Conservation (phyloP, 2,888 invertebrate genomes). For the Tineola bisselliella region DNA sequence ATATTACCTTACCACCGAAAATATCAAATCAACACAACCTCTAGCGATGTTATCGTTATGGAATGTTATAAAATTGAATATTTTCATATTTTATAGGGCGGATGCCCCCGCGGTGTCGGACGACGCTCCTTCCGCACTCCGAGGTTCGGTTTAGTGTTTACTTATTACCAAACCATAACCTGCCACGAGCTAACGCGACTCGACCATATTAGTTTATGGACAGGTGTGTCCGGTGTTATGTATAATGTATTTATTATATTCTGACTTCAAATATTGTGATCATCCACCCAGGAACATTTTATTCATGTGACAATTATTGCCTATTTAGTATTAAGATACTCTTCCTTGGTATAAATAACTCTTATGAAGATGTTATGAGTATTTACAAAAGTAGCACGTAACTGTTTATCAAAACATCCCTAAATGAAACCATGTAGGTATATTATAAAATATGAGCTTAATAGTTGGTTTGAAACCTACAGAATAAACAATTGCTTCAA, state of each 20-base stretch:
- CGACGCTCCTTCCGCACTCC: conserved; percentile 36
- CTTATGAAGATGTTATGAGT: background rate
- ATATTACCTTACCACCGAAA: conserved; percentile 64
- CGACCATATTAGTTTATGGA: background rate
- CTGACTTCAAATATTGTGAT: background rate
- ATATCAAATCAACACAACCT: conserved; percentile 59
- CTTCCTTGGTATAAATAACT: background rate
- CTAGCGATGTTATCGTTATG: conserved; percentile 57
- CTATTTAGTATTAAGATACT: background rate
- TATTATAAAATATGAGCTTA: too few species aligned
- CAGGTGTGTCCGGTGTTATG: background rate
- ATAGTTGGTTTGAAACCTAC: too few species aligned
- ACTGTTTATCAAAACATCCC: too few species aligned
- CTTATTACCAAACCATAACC: background rate
- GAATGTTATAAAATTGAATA: conserved; percentile 67
- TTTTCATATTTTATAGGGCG: conserved; percentile 49
- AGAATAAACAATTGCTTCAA: too few species aligned
- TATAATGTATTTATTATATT: background rate
- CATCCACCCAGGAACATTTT: background rate
- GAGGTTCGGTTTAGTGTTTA: background rate
- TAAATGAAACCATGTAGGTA: too few species aligned
- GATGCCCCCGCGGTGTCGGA: conserved; percentile 42
- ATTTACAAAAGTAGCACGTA: too few species aligned
- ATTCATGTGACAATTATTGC: background rate
- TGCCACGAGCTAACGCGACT: conserved; percentile 1